These are phyloP conservation scores for Falco naumanni DNA, from an alignment of 2,797 vertebrate genomes.

Conservation along the genomic window DNA sequence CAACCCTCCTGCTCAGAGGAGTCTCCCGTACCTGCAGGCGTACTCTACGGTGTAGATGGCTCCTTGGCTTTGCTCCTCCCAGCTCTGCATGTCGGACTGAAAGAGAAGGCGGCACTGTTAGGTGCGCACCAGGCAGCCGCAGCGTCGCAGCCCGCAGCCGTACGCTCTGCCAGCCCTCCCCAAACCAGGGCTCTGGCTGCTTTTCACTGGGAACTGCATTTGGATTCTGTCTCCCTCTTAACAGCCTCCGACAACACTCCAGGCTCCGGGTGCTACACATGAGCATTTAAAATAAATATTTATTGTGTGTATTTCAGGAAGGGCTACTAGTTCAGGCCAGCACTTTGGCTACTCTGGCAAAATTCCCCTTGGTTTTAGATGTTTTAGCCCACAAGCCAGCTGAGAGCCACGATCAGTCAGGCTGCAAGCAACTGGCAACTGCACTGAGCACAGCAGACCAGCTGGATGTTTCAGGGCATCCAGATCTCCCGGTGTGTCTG, in stretches of 20 bases:
- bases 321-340: background rate
- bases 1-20: background rate
- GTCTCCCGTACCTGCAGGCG: constrained; percentile 87
- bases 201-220: background rate
- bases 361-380: background rate
- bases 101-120: background rate
- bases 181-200: background rate
- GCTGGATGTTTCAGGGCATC: background rate
- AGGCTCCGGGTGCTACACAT: accelerated
- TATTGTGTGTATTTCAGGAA: background rate
- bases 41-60: constrained; percentile 97
- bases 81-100: constrained; percentile 97
- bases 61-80: constrained; percentile 98
- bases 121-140: accelerated
- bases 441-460: accelerated
- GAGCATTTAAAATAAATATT: background rate
- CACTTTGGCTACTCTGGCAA: background rate
- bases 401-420: background rate
- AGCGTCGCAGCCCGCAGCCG: background rate
- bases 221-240: background rate
- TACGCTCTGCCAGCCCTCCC: background rate
- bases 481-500: accelerated
- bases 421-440: background rate
- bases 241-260: background rate
- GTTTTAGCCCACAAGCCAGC: background rate